phyloP scores from a whole-genome alignment of 1,140 invertebrate species.

The Chrysomallon squamiferum region DNA sequence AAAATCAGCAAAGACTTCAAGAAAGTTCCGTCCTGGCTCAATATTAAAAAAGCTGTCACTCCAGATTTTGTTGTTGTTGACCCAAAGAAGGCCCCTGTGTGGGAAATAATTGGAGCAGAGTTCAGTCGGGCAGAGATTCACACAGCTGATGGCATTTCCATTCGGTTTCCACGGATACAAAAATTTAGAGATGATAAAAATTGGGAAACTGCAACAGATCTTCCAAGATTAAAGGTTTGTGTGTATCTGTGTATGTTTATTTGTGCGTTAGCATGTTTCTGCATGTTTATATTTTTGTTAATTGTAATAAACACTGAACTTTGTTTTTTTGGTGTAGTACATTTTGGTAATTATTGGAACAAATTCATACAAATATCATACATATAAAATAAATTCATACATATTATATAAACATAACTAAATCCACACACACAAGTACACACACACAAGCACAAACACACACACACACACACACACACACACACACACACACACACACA shows the following conservation, averaged over 20 bases:
- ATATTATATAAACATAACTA: not conserved
- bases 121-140: conserved; percentile 87
- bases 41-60: conserved; percentile 80
- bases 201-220: conserved; percentile 82
- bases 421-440: not conserved
- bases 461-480: not conserved
- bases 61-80: conserved; percentile 88
- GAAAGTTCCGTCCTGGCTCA: conserved; percentile 77
- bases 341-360: not conserved
- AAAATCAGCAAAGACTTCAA: conserved; percentile 75
- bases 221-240: conserved; percentile 73
- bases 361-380: not conserved
- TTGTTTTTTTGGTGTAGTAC: not conserved
- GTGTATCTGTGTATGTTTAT: no score
- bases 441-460: not conserved
- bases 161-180: conserved; percentile 89
- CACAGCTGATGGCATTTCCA: conserved; percentile 89
- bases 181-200: conserved; percentile 83
- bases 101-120: conserved; percentile 94
- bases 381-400: not conserved
- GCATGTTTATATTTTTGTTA: not conserved
- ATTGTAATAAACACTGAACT: not conserved
- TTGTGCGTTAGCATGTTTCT: not conserved
- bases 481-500: not conserved
- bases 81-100: conserved; percentile 86